Conservation (phyloP, 2,113 vertebrate species). For the Tachuris rubrigastra region DNA sequence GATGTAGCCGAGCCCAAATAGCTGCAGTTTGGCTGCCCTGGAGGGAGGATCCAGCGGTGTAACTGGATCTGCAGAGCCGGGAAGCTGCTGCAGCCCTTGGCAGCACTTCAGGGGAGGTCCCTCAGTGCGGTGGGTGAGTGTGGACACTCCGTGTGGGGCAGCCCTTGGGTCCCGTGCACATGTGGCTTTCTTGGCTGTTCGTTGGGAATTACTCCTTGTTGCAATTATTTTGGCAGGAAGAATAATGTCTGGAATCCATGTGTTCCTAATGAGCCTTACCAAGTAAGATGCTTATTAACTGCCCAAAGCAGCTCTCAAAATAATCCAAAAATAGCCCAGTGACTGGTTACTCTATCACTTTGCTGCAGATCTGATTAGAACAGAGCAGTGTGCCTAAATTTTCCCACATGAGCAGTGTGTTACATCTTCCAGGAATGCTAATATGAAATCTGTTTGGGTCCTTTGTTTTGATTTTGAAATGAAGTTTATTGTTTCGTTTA, state of each 20-base stretch:
- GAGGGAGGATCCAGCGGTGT: background rate
- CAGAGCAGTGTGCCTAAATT: background rate
- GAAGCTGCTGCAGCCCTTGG: conserved; percentile 21
- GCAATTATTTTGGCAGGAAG: background rate
- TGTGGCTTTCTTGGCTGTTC: background rate
- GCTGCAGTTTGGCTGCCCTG: background rate
- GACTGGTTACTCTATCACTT: conserved; percentile 43
- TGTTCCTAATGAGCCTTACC: conserved; percentile 10
- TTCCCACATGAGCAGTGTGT: background rate
- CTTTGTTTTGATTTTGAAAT: background rate
- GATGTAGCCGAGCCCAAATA: background rate
- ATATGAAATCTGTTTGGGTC: background rate
- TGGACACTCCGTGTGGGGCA: fast-evolving
- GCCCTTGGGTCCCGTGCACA: fast-evolving
- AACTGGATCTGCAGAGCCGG: conserved; percentile 5
- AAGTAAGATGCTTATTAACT: conserved; percentile 56
- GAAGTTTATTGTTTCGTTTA: background rate
- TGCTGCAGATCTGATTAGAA: conserved; percentile 37
- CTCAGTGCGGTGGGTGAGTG: background rate
- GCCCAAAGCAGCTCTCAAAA: conserved; percentile 5
- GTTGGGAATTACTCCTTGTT: background rate
- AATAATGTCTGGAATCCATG: background rate
- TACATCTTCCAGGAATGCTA: background rate
- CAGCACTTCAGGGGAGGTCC: background rate
- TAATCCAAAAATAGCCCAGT: conserved; percentile 51